Evolutionary conservation across 2,113 vertebrate species (phyloP), one percentile per base, ranked within the genome.

Genomic region (Speoplatyrhinus poulsoni): DNA sequence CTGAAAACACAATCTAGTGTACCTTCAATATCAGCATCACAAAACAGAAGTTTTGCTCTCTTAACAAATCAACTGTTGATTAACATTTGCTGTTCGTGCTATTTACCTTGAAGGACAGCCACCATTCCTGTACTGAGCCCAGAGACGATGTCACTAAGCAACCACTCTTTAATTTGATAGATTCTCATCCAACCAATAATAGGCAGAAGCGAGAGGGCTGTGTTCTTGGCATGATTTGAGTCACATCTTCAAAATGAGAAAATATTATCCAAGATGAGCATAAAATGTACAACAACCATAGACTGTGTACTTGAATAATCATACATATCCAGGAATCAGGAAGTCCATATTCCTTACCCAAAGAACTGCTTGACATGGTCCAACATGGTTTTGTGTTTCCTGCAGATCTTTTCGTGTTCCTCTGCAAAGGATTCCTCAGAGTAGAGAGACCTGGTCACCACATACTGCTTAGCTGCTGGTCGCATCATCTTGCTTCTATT

Each of bases 111-210:
- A 26, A 99, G 87, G 16, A 99, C 95, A 12, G 95, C 91, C n/a
- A 99, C 97, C 0, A 99, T 88, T 56, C 98, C 98, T 0, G 98
- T 99, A 84, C 95, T 99, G 84, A 99, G 52, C 2, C 98, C 98
- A 0, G 98, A 97, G 80, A 98, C 87, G 0, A 99, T 90, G 88
- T 99, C 98, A 36, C 87, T 94, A 48, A 97, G 75, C 49, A 98
- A 72, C 96, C 98, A 99, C 65, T 96, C 94, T 76, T 92, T 97
- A 16, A 96, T 8, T 19, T 67, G 89, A 12, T 99, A 99, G 0
- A 87, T 89, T 32, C 93, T 96, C 62, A 99, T 65, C 98, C 98
- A 99, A 0, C 94, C 90, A 19, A 90, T 15, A 0, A 99, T 0
- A 0, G 98, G 98, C 61, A 99, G 85, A 9, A 96, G 82, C n/a